Percentiles rank a stretch among this genome's conserved stretches.
Conservation (phyloP, 2,888 invertebrate genomes). For the Tipula helvola region DNA sequence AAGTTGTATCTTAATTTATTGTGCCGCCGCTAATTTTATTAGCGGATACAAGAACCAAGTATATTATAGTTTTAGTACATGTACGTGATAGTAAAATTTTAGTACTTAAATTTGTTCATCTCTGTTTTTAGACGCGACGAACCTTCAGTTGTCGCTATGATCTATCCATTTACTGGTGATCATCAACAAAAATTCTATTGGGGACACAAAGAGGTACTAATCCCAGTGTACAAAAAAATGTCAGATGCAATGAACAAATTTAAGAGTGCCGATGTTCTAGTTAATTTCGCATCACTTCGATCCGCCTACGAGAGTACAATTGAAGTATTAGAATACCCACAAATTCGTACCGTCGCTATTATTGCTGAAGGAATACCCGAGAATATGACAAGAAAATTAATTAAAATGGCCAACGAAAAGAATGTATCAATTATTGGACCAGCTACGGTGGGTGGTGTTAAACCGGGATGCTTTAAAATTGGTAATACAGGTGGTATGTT, state of each 20-base stretch:
- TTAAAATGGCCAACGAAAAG: slow-evolving; percentile 69
- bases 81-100: not conserved
- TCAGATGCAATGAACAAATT: slow-evolving; percentile 91
- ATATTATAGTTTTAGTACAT: not conserved
- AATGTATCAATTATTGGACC: slow-evolving; percentile 83
- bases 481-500: slow-evolving; percentile 99
- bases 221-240: slow-evolving; percentile 95
- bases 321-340: slow-evolving; percentile 87
- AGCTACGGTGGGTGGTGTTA: slow-evolving; percentile 94
- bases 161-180: slow-evolving; percentile 97
- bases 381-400: slow-evolving; percentile 91
- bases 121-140: slow-evolving; percentile 57
- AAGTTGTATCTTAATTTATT: not conserved
- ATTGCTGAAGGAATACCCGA: slow-evolving; percentile 99
- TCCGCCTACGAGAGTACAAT: slow-evolving; percentile 95
- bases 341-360: slow-evolving; percentile 92
- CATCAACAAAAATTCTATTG: slow-evolving; percentile 99
- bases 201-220: slow-evolving; percentile 94
- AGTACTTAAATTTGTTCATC: no score
- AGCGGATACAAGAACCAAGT: not conserved
- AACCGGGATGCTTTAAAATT: slow-evolving; percentile 98
- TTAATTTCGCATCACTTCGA: slow-evolving; percentile 94
- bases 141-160: slow-evolving; percentile 91
- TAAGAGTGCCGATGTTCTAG: slow-evolving; percentile 85
- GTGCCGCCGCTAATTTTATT: not conserved